Evolutionary conservation across 2,888 invertebrate species (phyloP), one percentile per base, ranked within the genome.

Genomic region (Lamproptera curius): DNA sequence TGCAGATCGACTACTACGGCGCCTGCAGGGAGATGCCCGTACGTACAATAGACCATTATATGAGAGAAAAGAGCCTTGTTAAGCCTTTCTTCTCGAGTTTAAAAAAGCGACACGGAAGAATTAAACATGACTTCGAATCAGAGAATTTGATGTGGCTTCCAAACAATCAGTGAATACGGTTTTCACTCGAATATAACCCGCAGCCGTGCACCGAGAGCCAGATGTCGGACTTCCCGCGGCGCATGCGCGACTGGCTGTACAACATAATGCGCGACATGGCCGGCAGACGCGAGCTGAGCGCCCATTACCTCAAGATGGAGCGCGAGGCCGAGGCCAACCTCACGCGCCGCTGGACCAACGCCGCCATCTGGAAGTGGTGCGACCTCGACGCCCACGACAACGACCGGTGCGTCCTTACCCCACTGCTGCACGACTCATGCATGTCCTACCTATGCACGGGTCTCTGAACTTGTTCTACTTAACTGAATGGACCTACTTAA

Each of bases 201-300:
- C 67, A 94, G 94, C 90, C 92, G 63, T 98, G 98, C 82, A 88
- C 89, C 13, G 91, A 93, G 45, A 94, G 93, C 59, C 97, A 98
- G 81, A 94, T 97, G 93, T 89, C 92, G 35, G 97, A 98, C 89
- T 99, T 98, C 86, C 98, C 98, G 42, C 91, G 95, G 41, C 93
- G 98, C 71, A 98, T 99, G 97, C 93, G 97, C 58, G 97, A 98
- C 78, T 99, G 98, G 98, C 92, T 99, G 43, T 98, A 97, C 90
- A 97, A 97, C 91, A 95, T 98, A 56, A 97, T 97, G 97, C 92
- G 96, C 60, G 97, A 97, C 85, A 89, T 97, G 85, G 97, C 97
- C 48, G 95, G 96, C 80, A 92, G 96, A 53, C 91, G 93, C 67
- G 96, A 96, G 79, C 89, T 97, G 28, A 91, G 93, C 11, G 90